phyloP scores from a whole-genome alignment of 2,888 invertebrate species.

The Neocrepidodera transversa region DNA sequence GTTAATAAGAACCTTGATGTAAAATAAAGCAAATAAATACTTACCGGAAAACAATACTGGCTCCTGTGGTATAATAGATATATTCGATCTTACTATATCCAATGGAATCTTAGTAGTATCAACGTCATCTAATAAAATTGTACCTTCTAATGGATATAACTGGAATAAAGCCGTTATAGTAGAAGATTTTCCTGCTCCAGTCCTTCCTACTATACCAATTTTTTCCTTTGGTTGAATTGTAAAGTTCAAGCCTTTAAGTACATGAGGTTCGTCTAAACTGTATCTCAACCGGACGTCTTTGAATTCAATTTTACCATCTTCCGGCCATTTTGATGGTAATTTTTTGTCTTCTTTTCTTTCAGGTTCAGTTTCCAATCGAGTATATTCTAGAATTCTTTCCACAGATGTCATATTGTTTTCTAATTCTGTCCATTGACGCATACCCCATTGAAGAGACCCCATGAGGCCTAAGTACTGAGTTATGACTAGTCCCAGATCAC shows the following conservation, averaged over 20 bases:
- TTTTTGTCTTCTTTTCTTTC: constrained; percentile 42
- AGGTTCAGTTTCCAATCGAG: constrained; percentile 50
- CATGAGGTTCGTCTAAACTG: constrained; percentile 71
- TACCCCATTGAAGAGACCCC: constrained; percentile 70
- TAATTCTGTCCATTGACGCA: constrained; percentile 85
- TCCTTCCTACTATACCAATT: constrained; percentile 82
- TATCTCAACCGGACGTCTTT: constrained; percentile 76
- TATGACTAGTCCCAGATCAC: constrained; percentile 80
- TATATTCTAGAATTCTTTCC: constrained; percentile 52
- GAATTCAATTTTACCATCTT: constrained; percentile 73
- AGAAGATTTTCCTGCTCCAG: constrained; percentile 87
- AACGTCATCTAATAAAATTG: constrained; percentile 80
- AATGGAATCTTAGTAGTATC: constrained; percentile 76
- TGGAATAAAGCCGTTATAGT: constrained; percentile 82
- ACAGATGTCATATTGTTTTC: constrained; percentile 65
- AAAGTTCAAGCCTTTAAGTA: constrained; percentile 76
- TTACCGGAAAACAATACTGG: constrained; percentile 81
- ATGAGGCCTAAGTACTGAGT: constrained; percentile 77
- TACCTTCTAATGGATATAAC: constrained; percentile 78
- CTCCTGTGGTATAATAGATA: constrained; percentile 88
- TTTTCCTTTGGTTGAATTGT: constrained; percentile 74
- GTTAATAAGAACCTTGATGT: too few species aligned
- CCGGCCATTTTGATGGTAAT: constrained; percentile 76
- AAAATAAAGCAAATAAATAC: too few species aligned
- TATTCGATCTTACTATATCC: constrained; percentile 75